Conservation (phyloP, 2,888 invertebrate genomes). For the Eilema depressum region DNA sequence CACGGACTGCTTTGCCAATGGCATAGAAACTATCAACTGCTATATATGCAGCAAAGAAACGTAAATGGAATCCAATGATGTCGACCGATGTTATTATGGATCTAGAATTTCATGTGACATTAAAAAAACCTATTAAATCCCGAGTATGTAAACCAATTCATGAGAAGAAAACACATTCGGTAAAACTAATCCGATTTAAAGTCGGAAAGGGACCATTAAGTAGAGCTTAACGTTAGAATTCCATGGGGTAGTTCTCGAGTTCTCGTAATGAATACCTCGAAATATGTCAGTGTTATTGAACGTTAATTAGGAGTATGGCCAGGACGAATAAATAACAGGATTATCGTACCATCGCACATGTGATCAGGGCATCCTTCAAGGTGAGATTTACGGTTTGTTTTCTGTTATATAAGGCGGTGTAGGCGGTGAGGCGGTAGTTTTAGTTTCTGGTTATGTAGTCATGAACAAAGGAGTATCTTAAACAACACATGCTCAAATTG, state of each 20-base stretch:
- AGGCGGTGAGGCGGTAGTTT: constrained; percentile 23
- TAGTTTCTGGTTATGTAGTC: constrained; percentile 19
- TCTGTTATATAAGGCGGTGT: constrained; percentile 46
- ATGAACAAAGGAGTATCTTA: constrained; percentile 24
- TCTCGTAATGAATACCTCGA: constrained; percentile 70
- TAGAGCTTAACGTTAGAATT: constrained; percentile 65
- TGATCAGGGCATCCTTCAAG: constrained; percentile 60
- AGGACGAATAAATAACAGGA: constrained; percentile 80
- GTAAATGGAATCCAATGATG: constrained; percentile 30
- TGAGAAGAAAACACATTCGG: constrained; percentile 40
- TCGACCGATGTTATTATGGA: neutral
- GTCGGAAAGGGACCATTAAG: constrained; percentile 70
- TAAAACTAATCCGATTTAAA: constrained; percentile 42
- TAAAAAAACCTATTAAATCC: constrained; percentile 25
- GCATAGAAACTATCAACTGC: constrained; percentile 38
- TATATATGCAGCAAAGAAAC: constrained; percentile 36
- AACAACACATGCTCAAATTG: constrained; percentile 23
- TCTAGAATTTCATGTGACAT: neutral
- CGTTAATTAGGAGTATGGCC: constrained; percentile 68
- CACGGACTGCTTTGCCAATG: constrained; percentile 22
- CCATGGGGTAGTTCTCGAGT: constrained; percentile 53
- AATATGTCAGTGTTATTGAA: constrained; percentile 66
- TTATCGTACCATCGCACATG: constrained; percentile 76
- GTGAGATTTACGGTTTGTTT: constrained; percentile 56
- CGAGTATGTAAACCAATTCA: constrained; percentile 35